phyloP scores from a whole-genome alignment of 2,797 vertebrate species.

The Tiaroga cobitis region DNA sequence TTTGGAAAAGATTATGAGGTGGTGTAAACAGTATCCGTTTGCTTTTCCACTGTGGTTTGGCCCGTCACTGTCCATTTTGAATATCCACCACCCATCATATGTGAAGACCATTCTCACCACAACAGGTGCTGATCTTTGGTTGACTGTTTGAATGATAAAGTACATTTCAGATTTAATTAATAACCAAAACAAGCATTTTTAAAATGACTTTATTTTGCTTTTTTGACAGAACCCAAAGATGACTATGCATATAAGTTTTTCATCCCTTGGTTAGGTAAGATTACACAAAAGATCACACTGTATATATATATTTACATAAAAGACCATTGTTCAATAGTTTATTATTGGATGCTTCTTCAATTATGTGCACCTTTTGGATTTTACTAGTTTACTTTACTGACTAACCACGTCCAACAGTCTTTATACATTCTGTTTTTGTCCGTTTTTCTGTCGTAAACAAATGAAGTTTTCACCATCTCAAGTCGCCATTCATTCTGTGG shows the following conservation, averaged over 20 bases:
- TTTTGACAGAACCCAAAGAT: constrained; percentile 78
- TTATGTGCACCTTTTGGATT: background rate
- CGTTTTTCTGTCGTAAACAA: background rate
- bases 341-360: background rate
- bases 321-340: background rate
- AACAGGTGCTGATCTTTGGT: constrained; percentile 75
- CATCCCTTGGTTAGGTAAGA: constrained; percentile 78
- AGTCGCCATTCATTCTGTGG: background rate
- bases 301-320: background rate
- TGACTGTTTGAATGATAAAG: background rate
- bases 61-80: constrained; percentile 71
- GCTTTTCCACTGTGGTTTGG: constrained; percentile 84
- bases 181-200: background rate
- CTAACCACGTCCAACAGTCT: background rate
- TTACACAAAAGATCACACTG: background rate
- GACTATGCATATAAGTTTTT: constrained; percentile 72
- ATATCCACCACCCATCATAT: constrained; percentile 87
- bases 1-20: constrained; percentile 60
- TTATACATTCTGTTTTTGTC: background rate
- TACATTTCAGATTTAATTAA: background rate
- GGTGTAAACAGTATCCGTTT: constrained; percentile 77
- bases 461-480: background rate
- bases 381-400: background rate
- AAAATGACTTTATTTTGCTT: background rate
- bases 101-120: constrained; percentile 79